phyloP scores from a whole-genome alignment of 2,113 vertebrate species.

The Serilophus lunatus region DNA sequence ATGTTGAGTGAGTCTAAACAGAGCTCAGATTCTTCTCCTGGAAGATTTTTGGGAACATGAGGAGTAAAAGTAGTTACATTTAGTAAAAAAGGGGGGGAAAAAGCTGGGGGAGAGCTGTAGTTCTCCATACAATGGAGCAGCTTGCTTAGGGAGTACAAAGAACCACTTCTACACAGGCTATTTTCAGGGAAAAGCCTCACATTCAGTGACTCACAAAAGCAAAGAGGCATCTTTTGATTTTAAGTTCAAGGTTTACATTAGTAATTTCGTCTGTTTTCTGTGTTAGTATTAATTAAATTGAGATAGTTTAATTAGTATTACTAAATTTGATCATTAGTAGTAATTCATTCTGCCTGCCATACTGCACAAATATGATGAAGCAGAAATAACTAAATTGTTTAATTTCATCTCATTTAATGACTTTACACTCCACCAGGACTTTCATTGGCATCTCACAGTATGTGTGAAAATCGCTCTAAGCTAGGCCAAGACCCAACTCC shows the following conservation, averaged over 20 bases:
- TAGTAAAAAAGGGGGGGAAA: accelerated
- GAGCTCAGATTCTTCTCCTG: neutral
- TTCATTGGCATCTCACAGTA: conserved; percentile 35
- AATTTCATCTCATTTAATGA: conserved; percentile 55
- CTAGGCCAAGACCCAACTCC: conserved; percentile 16
- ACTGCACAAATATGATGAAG: conserved; percentile 72
- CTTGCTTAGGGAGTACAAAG: conserved; percentile 6
- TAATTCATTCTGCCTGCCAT: conserved; percentile 70
- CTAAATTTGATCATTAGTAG: conserved; percentile 73
- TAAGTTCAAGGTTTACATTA: conserved; percentile 74
- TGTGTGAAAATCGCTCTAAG: conserved; percentile 28
- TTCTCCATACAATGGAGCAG: neutral
- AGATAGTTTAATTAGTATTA: conserved; percentile 72
- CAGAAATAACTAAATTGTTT: conserved; percentile 57
- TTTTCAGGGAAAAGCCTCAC: conserved; percentile 28
- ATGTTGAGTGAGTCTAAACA: neutral
- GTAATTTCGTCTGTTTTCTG: conserved; percentile 72
- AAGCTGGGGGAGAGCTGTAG: neutral
- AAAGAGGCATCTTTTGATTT: conserved; percentile 64
- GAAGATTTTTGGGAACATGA: neutral
- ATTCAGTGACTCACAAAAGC: conserved; percentile 29
- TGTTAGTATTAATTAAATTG: conserved; percentile 72
- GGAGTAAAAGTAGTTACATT: neutral
- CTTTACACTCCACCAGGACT: conserved; percentile 36
- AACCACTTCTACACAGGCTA: neutral